Percentiles rank a stretch among this genome's conserved stretches.
Evolutionary conservation across 2,797 vertebrate genomes (phyloP).

Genomic region (Sciaenops ocellatus): DNA sequence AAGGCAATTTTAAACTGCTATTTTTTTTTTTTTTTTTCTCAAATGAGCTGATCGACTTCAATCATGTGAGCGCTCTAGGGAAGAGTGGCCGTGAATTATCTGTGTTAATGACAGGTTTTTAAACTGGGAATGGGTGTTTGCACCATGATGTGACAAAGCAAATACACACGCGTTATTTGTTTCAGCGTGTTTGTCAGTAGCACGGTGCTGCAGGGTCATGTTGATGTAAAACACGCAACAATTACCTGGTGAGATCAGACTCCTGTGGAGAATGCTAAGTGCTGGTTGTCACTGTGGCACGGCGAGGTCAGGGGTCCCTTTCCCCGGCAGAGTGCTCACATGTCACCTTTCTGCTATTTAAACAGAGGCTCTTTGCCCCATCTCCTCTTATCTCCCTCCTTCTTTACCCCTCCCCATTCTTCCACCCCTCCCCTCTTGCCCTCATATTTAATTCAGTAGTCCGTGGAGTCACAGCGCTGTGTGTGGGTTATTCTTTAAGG

Average conservation of each 20-base stretch:
- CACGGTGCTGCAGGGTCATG: constrained; percentile 54
- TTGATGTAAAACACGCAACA: constrained; percentile 83
- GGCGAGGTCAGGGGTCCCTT: constrained; percentile 74
- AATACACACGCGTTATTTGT: constrained; percentile 41
- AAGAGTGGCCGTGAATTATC: constrained; percentile 68
- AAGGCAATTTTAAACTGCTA: constrained; percentile 73
- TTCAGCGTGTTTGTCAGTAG: constrained; percentile 50
- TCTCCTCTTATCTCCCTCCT: constrained; percentile 46
- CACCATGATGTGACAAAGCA: constrained; percentile 36
- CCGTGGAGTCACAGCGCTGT: constrained; percentile 31
- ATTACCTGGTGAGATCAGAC: constrained; percentile 77
- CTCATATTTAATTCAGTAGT: constrained; percentile 83
- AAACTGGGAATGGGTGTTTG: constrained; percentile 45
- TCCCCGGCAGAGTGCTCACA: constrained; percentile 58
- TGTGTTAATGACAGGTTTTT: constrained; percentile 70
- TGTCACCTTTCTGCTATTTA: constrained; percentile 72
- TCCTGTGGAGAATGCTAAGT: constrained; percentile 78
- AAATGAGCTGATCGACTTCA: constrained; percentile 75
- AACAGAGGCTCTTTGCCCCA: constrained; percentile 62
- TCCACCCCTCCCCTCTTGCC: constrained; percentile 42
- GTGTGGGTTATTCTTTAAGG: constrained; percentile 72
- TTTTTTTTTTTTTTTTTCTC: constrained; percentile 50
- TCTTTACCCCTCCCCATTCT: constrained; percentile 31
- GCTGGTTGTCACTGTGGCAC: constrained; percentile 63
- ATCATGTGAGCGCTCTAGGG: constrained; percentile 55